Evolutionary conservation across 2,888 invertebrate species (phyloP), one percentile per base, ranked within the genome.

Genomic region (Thysanoteuthis rhombus): DNA sequence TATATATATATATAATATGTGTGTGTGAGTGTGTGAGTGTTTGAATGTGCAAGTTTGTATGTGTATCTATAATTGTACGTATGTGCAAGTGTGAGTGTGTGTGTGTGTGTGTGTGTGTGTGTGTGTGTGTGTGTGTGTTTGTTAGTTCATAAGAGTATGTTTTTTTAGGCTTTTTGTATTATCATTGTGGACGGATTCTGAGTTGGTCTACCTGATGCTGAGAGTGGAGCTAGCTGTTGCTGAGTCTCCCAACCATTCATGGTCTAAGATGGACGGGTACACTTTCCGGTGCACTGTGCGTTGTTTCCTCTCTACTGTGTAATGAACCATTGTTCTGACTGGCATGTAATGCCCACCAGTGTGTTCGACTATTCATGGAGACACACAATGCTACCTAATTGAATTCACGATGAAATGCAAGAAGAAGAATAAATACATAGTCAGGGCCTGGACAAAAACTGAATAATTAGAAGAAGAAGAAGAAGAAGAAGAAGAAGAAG

Each of bases 311-410:
- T 75, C n/a, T 75, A n/a, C 75, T n/a, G n/a, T 75, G 75, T 75
- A 75, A 75, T 75, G 75, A 75, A 75, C 75, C 75, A 75, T 75
- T 75, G 75, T 75, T 75, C 75, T 75, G 75, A 75, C 75, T 75
- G 75, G 75, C 75, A 75, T 75, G 75, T 75, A 75, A 75, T 75
- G 75, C 75, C 75, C 75, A 75, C 75, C 75, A 75, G 75, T 75
- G 75, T n/a, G n/a, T 75, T n/a, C 75, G n/a, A 75, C 75, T 75
- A 75, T 75, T 75, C n/a, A 75, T 36, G 19, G 75, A n/a, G 75
- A 75, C n/a, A 75, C 75, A 75, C 75, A 75, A 75, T 75, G n/a
- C 75, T n/a, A 75, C 75, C 75, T 75, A 75, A 75, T 75, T 75
- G 75, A 75, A 75, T 75, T 36, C 75, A n/a, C 12, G n/a, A 36